Percentiles rank a stretch among this genome's conserved stretches.
These are phyloP conservation scores for Poecilobothrus nobilitatus DNA, from an alignment of 2,888 invertebrate species.

Conservation along the genomic window DNA sequence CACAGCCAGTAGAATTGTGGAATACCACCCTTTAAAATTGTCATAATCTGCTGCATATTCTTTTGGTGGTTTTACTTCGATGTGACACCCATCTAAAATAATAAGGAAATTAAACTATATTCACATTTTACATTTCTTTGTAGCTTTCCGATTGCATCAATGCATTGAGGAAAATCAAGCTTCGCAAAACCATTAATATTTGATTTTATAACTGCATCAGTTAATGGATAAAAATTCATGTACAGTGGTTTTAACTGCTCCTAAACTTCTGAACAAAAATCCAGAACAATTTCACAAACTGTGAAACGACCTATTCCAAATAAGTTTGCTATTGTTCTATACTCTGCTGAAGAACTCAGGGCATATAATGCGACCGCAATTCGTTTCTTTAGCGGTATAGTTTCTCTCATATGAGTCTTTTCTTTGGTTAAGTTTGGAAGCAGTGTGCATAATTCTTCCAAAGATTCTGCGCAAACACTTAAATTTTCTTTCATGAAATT, in stretches of 20 bases:
- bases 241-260: too few species aligned
- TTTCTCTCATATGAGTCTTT: too few species aligned
- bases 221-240: constrained; percentile 12
- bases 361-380: constrained; percentile 17
- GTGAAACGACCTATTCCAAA: constrained; percentile 20
- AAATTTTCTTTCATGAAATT: too few species aligned
- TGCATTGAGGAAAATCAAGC: constrained; percentile 14
- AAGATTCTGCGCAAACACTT: too few species aligned
- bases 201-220: constrained; percentile 8
- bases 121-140: too few species aligned
- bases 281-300: constrained; percentile 16
- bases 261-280: constrained; percentile 10
- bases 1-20: neutral
- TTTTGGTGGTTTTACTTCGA: constrained; percentile 14
- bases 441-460: too few species aligned
- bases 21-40: constrained; percentile 12
- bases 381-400: too few species aligned
- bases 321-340: constrained; percentile 13
- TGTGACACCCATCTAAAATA: constrained; percentile 14
- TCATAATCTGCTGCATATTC: constrained; percentile 14
- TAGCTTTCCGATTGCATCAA: too few species aligned
- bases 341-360: constrained; percentile 15
- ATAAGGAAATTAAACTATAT: too few species aligned
- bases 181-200: constrained; percentile 10
- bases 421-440: too few species aligned